phyloP scores from a whole-genome alignment of 1,140 invertebrate species.

The Drosophila teissieri region DNA sequence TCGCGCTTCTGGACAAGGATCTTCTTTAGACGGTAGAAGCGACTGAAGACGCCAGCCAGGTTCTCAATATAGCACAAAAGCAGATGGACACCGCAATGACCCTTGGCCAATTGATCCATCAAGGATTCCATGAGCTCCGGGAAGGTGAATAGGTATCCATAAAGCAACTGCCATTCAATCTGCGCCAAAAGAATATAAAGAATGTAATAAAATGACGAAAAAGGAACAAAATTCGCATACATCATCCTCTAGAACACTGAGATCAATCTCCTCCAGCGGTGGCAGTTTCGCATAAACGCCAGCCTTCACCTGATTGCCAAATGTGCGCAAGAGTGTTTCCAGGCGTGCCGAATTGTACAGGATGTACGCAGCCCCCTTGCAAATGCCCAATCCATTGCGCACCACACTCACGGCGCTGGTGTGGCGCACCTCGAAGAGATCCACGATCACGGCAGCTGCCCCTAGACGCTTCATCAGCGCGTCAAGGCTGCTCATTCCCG shows the following conservation, averaged over 20 bases:
- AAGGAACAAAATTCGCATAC: constrained; percentile 80
- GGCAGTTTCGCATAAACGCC: constrained; percentile 86
- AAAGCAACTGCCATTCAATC: constrained; percentile 89
- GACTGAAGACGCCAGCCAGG: constrained; percentile 88
- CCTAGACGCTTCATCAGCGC: constrained; percentile 86
- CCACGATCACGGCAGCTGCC: constrained; percentile 87
- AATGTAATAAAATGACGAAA: not conserved
- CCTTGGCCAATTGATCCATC: constrained; percentile 85
- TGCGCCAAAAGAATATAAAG: constrained; percentile 4
- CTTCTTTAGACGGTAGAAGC: constrained; percentile 89
- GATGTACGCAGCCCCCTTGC: constrained; percentile 87
- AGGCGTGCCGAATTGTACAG: constrained; percentile 90
- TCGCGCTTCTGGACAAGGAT: constrained; percentile 86
- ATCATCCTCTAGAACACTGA: constrained; percentile 87
- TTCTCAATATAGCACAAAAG: constrained; percentile 88
- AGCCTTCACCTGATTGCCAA: constrained; percentile 85
- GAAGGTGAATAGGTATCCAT: constrained; percentile 87
- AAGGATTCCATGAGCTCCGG: constrained; percentile 86
- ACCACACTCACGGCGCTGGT: constrained; percentile 57
- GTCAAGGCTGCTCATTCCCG: constrained; percentile 83
- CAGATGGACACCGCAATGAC: constrained; percentile 86
- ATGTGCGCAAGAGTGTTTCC: constrained; percentile 87
- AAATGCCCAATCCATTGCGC: constrained; percentile 78
- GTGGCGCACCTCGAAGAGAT: constrained; percentile 88
- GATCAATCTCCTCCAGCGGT: constrained; percentile 86